These are phyloP conservation scores for Brachionus rotundiformis DNA, from an alignment of 1,140 invertebrate genomes.

Conservation along the genomic window DNA sequence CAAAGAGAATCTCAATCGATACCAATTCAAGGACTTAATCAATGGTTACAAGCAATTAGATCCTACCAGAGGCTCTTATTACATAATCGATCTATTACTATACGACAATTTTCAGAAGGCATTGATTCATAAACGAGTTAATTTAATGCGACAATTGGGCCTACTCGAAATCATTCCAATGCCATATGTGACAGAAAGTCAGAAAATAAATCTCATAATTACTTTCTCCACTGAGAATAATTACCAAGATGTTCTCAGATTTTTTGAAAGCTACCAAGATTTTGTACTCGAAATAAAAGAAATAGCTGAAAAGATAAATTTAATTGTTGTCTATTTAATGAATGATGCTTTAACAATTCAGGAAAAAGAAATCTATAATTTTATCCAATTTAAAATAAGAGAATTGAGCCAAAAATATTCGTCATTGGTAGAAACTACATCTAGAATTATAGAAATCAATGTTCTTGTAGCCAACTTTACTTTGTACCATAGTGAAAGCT, in stretches of 20 bases:
- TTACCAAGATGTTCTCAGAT: slow-evolving; percentile 8
- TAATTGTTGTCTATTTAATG: slow-evolving; percentile 33
- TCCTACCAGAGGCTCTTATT: slow-evolving; percentile 82
- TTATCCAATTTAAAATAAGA: slow-evolving; percentile 17
- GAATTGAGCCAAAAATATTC: slow-evolving; percentile 41
- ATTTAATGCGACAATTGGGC: slow-evolving; percentile 72
- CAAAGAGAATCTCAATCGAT: slow-evolving; percentile 66
- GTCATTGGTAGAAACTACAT: slow-evolving; percentile 66
- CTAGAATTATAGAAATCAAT: slow-evolving; percentile 72
- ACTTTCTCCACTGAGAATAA: slow-evolving; percentile 57
- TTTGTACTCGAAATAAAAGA: slow-evolving; percentile 49
- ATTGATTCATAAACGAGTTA: slow-evolving; percentile 55
- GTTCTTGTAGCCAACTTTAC: slow-evolving; percentile 68
- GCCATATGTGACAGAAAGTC: slow-evolving; percentile 86
- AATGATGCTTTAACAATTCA: neutral
- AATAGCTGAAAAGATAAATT: slow-evolving; percentile 37
- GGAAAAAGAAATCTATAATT: slow-evolving; percentile 65
- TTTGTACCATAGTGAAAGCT: slow-evolving; percentile 64
- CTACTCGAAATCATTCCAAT: slow-evolving; percentile 80
- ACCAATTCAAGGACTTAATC: slow-evolving; percentile 68
- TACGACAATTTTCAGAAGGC: slow-evolving; percentile 59
- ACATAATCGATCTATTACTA: slow-evolving; percentile 75
- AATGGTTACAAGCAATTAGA: slow-evolving; percentile 84
- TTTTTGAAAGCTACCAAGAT: slow-evolving; percentile 41
- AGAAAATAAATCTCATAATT: slow-evolving; percentile 75